A percentile compares a stretch with the other conserved stretches of the same genome.
phyloP scores from a whole-genome alignment of 2,888 invertebrate genomes.

The Lottia gigantea region DNA sequence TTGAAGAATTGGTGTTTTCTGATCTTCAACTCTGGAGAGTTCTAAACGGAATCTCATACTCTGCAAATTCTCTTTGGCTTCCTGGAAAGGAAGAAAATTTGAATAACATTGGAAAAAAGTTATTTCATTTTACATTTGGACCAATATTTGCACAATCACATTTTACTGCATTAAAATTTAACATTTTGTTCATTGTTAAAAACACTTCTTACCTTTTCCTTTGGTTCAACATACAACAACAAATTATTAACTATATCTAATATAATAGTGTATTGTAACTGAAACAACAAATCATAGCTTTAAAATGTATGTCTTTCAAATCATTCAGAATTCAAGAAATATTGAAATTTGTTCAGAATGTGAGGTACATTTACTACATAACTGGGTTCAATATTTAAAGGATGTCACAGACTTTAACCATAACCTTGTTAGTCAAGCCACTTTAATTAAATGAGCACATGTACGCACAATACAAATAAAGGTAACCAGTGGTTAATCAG shows the following conservation, averaged over 20 bases:
- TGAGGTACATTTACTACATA: too few relatives aligned
- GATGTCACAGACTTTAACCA: too few relatives aligned
- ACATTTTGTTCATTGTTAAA: neutral
- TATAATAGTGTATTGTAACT: slow-evolving; percentile 90
- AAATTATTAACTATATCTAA: slow-evolving; percentile 98
- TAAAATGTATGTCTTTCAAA: too few relatives aligned
- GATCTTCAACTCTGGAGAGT: slow-evolving; percentile 89
- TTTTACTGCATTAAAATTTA: neutral
- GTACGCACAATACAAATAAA: neutral
- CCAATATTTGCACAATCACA: too few relatives aligned
- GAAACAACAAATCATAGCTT: slow-evolving; percentile 17
- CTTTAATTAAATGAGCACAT: too few relatives aligned
- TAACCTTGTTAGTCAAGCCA: too few relatives aligned
- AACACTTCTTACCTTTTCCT: slow-evolving; percentile 75
- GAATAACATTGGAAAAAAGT: too few relatives aligned
- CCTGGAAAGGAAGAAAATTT: too few relatives aligned
- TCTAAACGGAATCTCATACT: slow-evolving; percentile 95
- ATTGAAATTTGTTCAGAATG: too few relatives aligned
- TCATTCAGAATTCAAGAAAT: too few relatives aligned
- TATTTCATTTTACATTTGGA: too few relatives aligned
- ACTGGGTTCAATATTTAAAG: too few relatives aligned
- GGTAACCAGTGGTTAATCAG: neutral
- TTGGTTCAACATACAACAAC: slow-evolving; percentile 94
- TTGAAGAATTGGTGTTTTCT: slow-evolving; percentile 89
- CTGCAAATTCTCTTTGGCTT: slow-evolving; percentile 76